phyloP scores from a whole-genome alignment of 2,888 invertebrate species.

The Resseliella maxima region DNA sequence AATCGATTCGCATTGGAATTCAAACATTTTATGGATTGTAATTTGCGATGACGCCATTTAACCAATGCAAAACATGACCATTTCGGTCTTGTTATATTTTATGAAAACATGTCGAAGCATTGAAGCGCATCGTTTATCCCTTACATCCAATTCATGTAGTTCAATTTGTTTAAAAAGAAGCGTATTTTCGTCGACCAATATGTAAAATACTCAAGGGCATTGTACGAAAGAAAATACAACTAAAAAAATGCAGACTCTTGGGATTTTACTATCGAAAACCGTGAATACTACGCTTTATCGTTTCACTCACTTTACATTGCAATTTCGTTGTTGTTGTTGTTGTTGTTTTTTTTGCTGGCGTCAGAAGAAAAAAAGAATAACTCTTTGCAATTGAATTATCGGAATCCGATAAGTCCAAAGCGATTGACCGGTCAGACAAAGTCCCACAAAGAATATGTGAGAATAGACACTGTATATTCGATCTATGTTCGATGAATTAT shows the following conservation, averaged over 20 bases:
- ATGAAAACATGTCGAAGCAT: not conserved
- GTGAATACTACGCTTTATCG: conserved; percentile 1
- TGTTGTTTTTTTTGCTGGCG: no score
- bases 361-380: not conserved
- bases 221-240: not conserved
- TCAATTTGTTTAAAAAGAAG: not conserved
- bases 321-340: not conserved
- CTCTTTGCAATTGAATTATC: conserved; percentile 22
- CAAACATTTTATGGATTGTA: conserved; percentile 46
- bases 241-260: not conserved
- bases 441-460: not conserved
- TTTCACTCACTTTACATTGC: not conserved
- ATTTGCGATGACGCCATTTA: conserved; percentile 39
- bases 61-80: conserved; percentile 8
- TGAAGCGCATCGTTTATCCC: not conserved
- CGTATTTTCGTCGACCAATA: not conserved
- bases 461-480: no score
- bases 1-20: conserved; percentile 1
- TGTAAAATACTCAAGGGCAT: conserved; percentile 43
- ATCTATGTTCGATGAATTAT: not conserved
- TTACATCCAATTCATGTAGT: not conserved
- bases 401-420: conserved; percentile 35
- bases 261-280: not conserved
- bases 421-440: conserved; percentile 47
- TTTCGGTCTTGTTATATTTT: not conserved